Evolutionary conservation across 2,113 vertebrate genomes (phyloP).

Genomic region (Catharus minimus): DNA sequence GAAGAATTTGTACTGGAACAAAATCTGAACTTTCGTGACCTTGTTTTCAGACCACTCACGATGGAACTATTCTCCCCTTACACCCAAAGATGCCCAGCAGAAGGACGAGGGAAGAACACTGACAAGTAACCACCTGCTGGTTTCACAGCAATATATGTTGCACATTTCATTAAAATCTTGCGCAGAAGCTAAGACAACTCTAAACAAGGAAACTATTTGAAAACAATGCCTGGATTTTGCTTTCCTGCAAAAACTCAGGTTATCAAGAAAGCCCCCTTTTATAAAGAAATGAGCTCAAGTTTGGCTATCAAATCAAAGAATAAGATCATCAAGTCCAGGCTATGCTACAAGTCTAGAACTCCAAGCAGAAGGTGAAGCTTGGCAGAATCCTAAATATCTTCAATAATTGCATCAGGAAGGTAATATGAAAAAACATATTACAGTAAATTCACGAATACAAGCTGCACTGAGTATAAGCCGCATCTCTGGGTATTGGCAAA

Average conservation of each 20-base stretch:
- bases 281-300: background rate
- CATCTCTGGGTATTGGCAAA: no score
- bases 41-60: background rate
- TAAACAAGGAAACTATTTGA: background rate
- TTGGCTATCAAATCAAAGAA: background rate
- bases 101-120: background rate
- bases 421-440: background rate
- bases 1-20: background rate
- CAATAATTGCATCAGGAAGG: background rate
- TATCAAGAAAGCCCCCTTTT: background rate
- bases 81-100: background rate
- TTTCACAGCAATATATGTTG: background rate
- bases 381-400: background rate
- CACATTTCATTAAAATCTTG: background rate
- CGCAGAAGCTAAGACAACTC: background rate
- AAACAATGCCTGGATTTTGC: background rate
- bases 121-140: background rate
- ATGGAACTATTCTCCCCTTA: background rate
- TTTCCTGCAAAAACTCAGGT: background rate
- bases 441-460: no score
- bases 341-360: background rate
- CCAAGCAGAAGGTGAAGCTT: background rate
- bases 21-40: background rate
- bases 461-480: no score
- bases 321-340: background rate